Evolutionary conservation across 2,888 invertebrate species (phyloP).

Genomic region (Epirrhoe alternata): DNA sequence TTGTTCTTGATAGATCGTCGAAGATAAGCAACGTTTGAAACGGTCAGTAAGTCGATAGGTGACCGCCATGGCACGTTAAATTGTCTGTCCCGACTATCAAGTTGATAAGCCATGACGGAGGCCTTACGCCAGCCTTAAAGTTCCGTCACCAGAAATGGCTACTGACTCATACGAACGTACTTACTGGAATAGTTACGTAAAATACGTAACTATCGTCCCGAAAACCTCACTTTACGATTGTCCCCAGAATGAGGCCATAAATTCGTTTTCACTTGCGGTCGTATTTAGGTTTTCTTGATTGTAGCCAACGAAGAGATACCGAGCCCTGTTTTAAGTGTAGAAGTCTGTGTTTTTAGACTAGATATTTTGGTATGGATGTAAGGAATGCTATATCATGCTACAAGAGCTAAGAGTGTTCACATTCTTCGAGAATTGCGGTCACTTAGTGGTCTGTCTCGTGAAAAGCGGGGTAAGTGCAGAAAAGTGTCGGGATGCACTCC

Average conservation of each 20-base stretch:
- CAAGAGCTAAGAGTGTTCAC: conserved; percentile 55
- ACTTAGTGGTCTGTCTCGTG: conserved; percentile 58
- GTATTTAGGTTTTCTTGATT: conserved; percentile 63
- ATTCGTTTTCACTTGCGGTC: conserved; percentile 56
- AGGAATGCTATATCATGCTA: background rate
- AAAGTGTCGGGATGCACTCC: conserved; percentile 61
- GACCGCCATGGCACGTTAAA: no score
- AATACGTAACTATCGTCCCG: conserved; percentile 17
- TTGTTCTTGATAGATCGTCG: no score
- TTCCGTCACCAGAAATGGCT: no score
- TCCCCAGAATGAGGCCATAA: conserved; percentile 53
- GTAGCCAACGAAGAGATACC: conserved; percentile 50
- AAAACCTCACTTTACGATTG: conserved; percentile 44
- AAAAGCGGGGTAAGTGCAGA: conserved; percentile 67
- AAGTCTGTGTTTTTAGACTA: background rate
- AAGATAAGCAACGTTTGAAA: no score
- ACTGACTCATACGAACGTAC: no score
- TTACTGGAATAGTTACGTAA: conserved; percentile 14
- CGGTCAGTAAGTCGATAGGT: no score
- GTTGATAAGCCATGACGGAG: background rate
- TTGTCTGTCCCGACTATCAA: background rate
- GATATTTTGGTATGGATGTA: background rate
- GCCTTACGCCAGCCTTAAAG: no score
- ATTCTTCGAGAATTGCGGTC: conserved; percentile 71
- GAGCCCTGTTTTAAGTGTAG: conserved; percentile 21